Conservation (phyloP, 64 coral and sea anemone species). For the Anthopleura sola region DNA sequence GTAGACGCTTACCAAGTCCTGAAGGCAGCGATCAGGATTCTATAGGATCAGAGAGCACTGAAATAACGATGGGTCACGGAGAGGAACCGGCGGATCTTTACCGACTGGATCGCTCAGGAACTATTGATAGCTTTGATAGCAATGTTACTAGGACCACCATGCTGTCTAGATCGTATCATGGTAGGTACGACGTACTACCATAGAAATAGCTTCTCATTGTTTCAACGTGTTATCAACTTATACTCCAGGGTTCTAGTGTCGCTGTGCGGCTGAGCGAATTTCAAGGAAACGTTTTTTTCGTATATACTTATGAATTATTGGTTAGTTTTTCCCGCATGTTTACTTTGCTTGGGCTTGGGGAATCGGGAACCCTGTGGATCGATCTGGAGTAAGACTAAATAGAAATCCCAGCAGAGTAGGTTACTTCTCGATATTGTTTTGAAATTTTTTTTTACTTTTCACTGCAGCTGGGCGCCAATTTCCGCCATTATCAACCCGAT, state of each 20-base stretch:
- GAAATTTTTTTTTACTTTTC: not conserved
- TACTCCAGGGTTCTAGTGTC: too few relatives aligned
- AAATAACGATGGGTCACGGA: not conserved
- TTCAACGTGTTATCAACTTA: too few relatives aligned
- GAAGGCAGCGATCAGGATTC: constrained; percentile 77
- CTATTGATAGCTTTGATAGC: constrained; percentile 23
- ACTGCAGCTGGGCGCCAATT: constrained; percentile 31
- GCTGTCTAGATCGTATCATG: not conserved
- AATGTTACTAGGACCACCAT: not conserved
- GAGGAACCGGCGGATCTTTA: constrained; percentile 85
- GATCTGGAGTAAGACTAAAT: too few relatives aligned
- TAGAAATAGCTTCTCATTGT: too few relatives aligned
- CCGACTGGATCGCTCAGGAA: constrained; percentile 67
- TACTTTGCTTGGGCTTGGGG: too few relatives aligned
- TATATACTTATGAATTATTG: too few relatives aligned
- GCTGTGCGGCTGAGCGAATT: too few relatives aligned
- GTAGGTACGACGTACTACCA: not conserved
- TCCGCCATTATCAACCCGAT: constrained; percentile 75
- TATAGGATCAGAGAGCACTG: not conserved
- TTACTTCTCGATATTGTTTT: too few relatives aligned
- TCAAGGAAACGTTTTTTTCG: too few relatives aligned
- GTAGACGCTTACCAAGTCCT: constrained; percentile 63
- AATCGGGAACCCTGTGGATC: too few relatives aligned
- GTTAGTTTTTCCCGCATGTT: too few relatives aligned
- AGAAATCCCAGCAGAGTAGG: too few relatives aligned